Evolutionary conservation across 2,888 invertebrate genomes (phyloP).

Genomic region (Noctua fimbriata): DNA sequence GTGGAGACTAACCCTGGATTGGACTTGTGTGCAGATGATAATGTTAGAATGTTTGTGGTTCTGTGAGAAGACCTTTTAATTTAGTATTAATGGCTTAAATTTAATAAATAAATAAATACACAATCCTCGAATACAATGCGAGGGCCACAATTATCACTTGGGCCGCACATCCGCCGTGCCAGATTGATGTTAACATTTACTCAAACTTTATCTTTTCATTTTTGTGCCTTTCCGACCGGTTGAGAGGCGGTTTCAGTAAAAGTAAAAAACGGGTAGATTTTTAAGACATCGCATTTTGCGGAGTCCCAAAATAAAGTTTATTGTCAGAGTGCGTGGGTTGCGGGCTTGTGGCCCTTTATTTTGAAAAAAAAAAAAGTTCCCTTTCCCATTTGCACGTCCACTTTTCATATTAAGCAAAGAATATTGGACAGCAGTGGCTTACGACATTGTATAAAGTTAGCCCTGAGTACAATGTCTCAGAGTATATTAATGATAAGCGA

Average conservation of each 20-base stretch:
- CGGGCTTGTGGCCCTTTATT: conserved; percentile 67
- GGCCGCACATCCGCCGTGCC: conserved; percentile 55
- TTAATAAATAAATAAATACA: background rate
- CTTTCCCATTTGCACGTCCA: conserved; percentile 51
- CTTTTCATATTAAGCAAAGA: conserved; percentile 60
- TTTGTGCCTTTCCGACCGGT: conserved; percentile 78
- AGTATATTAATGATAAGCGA: conserved; percentile 54
- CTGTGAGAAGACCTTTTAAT: background rate
- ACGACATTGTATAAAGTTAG: conserved; percentile 61
- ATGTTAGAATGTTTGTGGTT: background rate
- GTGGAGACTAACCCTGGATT: too few species aligned
- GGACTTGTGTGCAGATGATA: background rate
- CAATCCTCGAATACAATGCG: conserved; percentile 7
- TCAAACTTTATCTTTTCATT: conserved; percentile 74
- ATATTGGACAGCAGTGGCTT: conserved; percentile 39
- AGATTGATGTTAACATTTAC: conserved; percentile 73
- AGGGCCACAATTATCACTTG: conserved; percentile 59
- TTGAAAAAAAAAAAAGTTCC: conserved; percentile 59
- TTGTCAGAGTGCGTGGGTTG: conserved; percentile 81
- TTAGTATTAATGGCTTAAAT: background rate
- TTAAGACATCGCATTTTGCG: conserved; percentile 78
- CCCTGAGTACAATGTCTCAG: conserved; percentile 42
- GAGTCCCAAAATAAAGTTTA: conserved; percentile 86
- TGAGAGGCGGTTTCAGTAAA: conserved; percentile 77
- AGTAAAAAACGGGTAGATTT: conserved; percentile 77